Percentiles rank a stretch among this genome's conserved stretches.
Evolutionary conservation across 2,113 vertebrate genomes (phyloP).

Genomic region (Heterocephalus glaber): DNA sequence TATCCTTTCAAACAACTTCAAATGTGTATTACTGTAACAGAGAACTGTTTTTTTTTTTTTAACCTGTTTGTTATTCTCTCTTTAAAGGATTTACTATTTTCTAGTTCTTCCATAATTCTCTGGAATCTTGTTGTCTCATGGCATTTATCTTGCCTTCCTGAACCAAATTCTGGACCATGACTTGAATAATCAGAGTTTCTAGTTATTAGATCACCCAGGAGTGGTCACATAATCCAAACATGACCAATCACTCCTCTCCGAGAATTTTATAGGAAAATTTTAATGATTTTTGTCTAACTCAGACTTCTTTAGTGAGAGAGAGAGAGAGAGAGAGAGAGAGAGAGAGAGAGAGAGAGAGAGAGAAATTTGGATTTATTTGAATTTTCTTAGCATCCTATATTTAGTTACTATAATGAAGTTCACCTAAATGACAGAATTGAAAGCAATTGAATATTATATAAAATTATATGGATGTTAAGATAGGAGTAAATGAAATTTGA

Average conservation of each 20-base stretch:
- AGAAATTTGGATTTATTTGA: background rate
- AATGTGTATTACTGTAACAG: background rate
- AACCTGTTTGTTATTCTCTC: background rate
- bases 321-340: too few species aligned
- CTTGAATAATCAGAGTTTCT: background rate
- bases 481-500: conserved; percentile 36
- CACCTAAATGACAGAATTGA: background rate
- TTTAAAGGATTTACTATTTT: background rate
- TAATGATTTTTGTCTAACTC: background rate
- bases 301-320: background rate
- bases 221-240: background rate
- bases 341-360: background rate
- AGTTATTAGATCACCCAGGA: background rate
- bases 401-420: conserved; percentile 31
- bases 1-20: background rate
- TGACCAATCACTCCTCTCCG: background rate
- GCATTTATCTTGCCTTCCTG: background rate
- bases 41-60: background rate
- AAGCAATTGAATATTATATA: conserved; percentile 47
- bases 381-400: conserved; percentile 27
- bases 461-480: conserved; percentile 37
- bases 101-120: background rate
- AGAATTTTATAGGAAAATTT: background rate
- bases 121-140: background rate
- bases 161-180: background rate